Evolutionary conservation across 2,797 vertebrate genomes (phyloP), one percentile per base, ranked within the genome.

Genomic region (Menidia menidia): DNA sequence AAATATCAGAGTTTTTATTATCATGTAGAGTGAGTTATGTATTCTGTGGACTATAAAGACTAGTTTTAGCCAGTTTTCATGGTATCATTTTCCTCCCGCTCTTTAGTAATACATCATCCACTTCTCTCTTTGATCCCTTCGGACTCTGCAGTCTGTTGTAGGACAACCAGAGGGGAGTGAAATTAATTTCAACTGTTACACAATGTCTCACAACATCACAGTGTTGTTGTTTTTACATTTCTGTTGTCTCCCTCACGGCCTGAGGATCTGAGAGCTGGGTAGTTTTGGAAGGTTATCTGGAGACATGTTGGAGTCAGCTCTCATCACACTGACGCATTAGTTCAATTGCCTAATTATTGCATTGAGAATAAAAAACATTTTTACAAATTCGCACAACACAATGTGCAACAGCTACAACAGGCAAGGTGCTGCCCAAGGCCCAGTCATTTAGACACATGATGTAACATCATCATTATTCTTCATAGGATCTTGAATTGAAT

Each of bases 91-190:
- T 51, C 43, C 52, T 60, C 16, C 19, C 41, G 45, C 19, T 68
- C 55, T 55, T n/a, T 15, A 51, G 16, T 45, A 70, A 76, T 85
- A 80, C 58, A 48, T 83, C 74, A 75, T 63, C 59, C 53, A 43
- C 42, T 53, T 52, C 44, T 67, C 61, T 56, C 62, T 67, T 64
- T 58, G 25, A 10, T 68, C 55, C 15, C 35, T 57, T 41, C 50
- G 47, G 60, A n/a, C 18, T 54, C 48, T 54, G 57, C 41, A 67
- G 51, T 57, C 47, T 67, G 63, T 52, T 60, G n/a, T 43, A 51
- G 54, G 63, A 82, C 67, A 42, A 32, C 25, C 54, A 51, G 16
- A 59, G 50, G 25, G 50, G 9, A 50, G 19, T 35, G 0, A 30
- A 79, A 67, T 64, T 4, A 74, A 71, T 70, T 48, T 45, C 68